Percentiles rank a stretch among this genome's conserved stretches.
Evolutionary conservation across 1,140 invertebrate species (phyloP).

Genomic region (Mycetomoellerius zeteki): DNA sequence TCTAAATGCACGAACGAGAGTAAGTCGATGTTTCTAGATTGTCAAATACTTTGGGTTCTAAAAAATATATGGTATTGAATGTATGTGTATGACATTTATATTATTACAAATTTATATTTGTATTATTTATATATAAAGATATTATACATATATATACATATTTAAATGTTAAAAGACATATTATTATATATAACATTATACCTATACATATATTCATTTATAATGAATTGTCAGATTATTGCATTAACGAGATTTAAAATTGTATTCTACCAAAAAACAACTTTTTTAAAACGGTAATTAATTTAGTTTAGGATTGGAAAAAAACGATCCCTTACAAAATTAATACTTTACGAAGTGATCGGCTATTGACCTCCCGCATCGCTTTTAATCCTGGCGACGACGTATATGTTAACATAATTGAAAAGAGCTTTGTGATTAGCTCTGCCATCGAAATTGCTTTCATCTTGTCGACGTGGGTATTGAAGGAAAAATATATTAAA

Average conservation of each 20-base stretch:
- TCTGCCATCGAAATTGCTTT: constrained; percentile 39
- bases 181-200: background rate
- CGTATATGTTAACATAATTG: constrained; percentile 50
- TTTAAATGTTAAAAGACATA: background rate
- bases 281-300: constrained; percentile 7
- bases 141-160: background rate
- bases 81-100: background rate
- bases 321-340: constrained; percentile 48
- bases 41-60: background rate
- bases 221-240: background rate
- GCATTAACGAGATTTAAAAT: background rate
- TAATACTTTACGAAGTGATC: constrained; percentile 50
- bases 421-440: constrained; percentile 62
- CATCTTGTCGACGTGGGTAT: constrained; percentile 37
- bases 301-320: constrained; percentile 3
- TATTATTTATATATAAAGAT: background rate
- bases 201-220: constrained; percentile 13
- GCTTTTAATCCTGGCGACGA: constrained; percentile 54
- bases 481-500: constrained; percentile 59
- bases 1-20: background rate
- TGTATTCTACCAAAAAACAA: background rate
- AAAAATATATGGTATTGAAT: background rate
- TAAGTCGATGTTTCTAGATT: background rate
- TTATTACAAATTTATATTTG: background rate
- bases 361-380: constrained; percentile 46